Percentiles rank a stretch among this genome's conserved stretches.
Evolutionary conservation across 1,140 invertebrate genomes (phyloP).

Genomic region (Asbolus verrucosus): DNA sequence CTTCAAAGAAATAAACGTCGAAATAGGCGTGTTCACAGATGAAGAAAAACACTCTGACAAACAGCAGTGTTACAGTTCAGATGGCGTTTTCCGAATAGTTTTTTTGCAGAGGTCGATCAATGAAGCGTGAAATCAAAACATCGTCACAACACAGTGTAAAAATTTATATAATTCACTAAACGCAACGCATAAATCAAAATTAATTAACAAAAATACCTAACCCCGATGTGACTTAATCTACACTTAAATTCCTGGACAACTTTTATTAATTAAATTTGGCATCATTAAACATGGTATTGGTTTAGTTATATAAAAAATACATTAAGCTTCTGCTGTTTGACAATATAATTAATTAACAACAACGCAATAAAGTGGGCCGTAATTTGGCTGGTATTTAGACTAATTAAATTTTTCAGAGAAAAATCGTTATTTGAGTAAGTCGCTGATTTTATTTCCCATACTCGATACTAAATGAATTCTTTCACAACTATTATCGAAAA

Average conservation of each 20-base stretch:
- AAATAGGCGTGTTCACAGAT: too few relatives aligned
- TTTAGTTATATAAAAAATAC: conserved; percentile 7
- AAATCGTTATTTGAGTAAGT: conserved; percentile 3
- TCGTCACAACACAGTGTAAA: conserved; percentile 12
- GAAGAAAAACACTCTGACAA: conserved; percentile 3
- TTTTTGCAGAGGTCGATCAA: neutral
- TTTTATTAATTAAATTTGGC: conserved; percentile 37
- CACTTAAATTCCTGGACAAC: conserved; percentile 21
- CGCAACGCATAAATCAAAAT: conserved; percentile 11
- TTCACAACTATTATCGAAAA: conserved; percentile 4
- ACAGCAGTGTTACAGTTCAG: conserved; percentile 7
- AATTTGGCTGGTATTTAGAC: conserved; percentile 20
- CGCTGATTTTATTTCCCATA: neutral
- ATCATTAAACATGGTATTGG: conserved; percentile 12
- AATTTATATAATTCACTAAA: conserved; percentile 5
- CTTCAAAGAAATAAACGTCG: too few relatives aligned
- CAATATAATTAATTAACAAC: conserved; percentile 34
- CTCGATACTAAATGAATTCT: neutral
- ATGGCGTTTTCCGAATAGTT: neutral
- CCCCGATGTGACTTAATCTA: conserved; percentile 21
- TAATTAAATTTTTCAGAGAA: conserved; percentile 35
- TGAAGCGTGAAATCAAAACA: conserved; percentile 22
- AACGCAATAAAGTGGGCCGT: conserved; percentile 17
- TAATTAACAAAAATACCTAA: conserved; percentile 30
- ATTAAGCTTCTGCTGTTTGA: conserved; percentile 6